Base-by-base conservation (phyloP, 2,113 vertebrate genomes). In the Felis chaus region DNA sequence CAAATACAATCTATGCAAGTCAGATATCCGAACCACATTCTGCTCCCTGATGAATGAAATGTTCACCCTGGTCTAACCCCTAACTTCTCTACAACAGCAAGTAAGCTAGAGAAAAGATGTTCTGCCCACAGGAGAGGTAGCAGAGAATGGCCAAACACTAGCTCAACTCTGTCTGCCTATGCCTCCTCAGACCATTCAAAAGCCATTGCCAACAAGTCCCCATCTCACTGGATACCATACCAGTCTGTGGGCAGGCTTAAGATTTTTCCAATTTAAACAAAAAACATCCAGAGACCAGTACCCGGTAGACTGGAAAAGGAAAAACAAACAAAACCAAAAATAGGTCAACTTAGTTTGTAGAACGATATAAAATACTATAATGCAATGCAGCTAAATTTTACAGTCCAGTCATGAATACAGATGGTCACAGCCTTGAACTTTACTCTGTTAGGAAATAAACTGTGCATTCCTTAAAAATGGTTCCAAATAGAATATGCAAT, bases 231-330 rank as follows among this genome's bases (percentile, higher is more conserved):
- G 65, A 73, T 14, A 16, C 41, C 29, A 21, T 0, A 33, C 27
- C 50, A 80, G 76, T 57, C 27, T 91, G 36, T 71, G 82, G 25
- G 21, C 29, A 71, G 48, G 41, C 21, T 86, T 91, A 48, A 90
- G 41, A 78, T n/a, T 85, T 94, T 97, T 82, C 92, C 48, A 89
- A 36, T 55, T 76, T 94, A 94, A 96, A 94, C 57, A 94, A 97
- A 92, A 95, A 83, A 83, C 23, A 91, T 88, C 65, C 89, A 96
- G 71, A 55, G n/a, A 80, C 48, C 53, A 92, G 76, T 31, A 94
- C 69, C 97, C 90, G 19, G 33, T 85, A 71, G 36, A 88, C 9
- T 82, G 33, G 36, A 83, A 93, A 95, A 94, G 82, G 87, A 76
- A 94, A 97, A 95, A 94, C 50, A 94, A 81, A 94, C 27, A 65